Evolutionary conservation across 2,797 vertebrate species (phyloP).

Genomic region (Luscinia megarhynchos): DNA sequence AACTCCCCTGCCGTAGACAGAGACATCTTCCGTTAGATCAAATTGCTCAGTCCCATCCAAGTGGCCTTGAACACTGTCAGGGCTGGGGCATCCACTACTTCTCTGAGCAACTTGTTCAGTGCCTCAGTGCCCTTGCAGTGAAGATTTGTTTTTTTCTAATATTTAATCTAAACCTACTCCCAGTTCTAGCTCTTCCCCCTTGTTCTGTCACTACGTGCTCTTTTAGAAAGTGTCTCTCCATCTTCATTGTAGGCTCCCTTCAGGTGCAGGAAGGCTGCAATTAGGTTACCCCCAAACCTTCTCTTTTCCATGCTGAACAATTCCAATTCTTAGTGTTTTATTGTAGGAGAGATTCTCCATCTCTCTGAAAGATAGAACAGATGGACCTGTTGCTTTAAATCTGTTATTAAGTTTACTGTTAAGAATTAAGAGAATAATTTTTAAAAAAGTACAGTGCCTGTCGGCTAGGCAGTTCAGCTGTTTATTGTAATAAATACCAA

Average conservation of each 20-base stretch:
- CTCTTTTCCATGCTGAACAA: background rate
- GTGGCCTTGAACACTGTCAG: background rate
- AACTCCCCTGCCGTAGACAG: background rate
- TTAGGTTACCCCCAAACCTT: background rate
- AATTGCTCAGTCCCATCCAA: background rate
- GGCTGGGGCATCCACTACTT: background rate
- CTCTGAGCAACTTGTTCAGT: background rate
- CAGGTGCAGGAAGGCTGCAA: background rate
- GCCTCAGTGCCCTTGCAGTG: background rate
- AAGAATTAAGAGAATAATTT: background rate
- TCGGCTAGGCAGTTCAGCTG: background rate
- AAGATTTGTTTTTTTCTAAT: background rate
- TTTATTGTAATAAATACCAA: background rate
- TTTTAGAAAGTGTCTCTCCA: background rate
- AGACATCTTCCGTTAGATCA: background rate
- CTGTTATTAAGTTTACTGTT: background rate
- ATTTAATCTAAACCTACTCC: background rate
- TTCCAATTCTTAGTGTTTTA: background rate
- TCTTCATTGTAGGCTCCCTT: background rate
- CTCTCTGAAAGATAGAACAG: background rate
- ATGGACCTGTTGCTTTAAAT: background rate
- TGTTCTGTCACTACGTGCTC: background rate
- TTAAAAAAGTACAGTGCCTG: background rate
- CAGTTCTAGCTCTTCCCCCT: background rate
- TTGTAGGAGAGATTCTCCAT: background rate